These are phyloP conservation scores for Simalia tracyae DNA, from an alignment of 2,797 vertebrate species.

Conservation along the genomic window DNA sequence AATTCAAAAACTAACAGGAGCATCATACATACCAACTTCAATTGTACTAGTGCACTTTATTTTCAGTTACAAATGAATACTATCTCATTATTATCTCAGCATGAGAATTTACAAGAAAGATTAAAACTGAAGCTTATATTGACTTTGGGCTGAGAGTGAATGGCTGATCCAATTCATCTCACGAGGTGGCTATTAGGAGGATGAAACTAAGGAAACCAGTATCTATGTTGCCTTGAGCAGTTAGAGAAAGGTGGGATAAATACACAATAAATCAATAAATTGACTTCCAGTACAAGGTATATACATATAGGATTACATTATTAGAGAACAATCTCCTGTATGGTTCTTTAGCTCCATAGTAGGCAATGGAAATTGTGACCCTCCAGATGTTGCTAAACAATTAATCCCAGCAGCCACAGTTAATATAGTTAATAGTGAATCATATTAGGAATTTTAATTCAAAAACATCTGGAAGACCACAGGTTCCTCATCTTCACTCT, in stretches of 20 bases:
- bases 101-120: not conserved
- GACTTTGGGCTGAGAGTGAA: not conserved
- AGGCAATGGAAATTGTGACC: not conserved
- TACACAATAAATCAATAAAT: not conserved
- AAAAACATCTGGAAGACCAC: too few relatives aligned
- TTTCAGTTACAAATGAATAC: slow-evolving; percentile 21
- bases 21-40: not conserved
- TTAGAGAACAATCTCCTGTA: not conserved
- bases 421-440: too few relatives aligned
- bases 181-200: not conserved
- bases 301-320: not conserved
- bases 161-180: not conserved
- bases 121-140: not conserved
- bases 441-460: too few relatives aligned
- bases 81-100: slow-evolving; percentile 11
- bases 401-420: too few relatives aligned
- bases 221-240: not conserved
- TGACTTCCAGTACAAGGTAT: not conserved
- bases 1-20: slow-evolving; percentile 20
- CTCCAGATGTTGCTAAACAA: too few relatives aligned
- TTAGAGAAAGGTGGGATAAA: not conserved
- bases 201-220: not conserved
- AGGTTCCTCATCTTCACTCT: not conserved
- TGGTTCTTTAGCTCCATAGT: not conserved
- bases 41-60: not conserved